These are phyloP conservation scores for Gari tellinella DNA, from an alignment of 2,888 invertebrate species.

Conservation along the genomic window DNA sequence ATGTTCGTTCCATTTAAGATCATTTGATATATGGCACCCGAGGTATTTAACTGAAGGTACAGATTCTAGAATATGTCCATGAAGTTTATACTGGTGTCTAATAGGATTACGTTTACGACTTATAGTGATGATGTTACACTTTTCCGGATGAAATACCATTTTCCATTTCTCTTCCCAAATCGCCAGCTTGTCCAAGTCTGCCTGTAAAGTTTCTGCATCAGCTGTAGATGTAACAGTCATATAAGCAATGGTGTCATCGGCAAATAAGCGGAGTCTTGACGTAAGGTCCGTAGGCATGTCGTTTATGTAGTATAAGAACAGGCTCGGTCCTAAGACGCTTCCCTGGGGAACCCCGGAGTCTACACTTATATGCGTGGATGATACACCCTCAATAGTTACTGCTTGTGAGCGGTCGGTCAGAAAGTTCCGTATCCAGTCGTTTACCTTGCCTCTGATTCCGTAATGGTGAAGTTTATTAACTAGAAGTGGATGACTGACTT, in stretches of 20 bases:
- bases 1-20: too few relatives aligned
- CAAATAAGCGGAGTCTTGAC: neutral
- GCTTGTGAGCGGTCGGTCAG: too few relatives aligned
- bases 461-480: neutral
- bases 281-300: constrained; percentile 11
- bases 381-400: too few relatives aligned
- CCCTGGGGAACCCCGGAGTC: constrained; percentile 13
- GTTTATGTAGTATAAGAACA: constrained; percentile 21
- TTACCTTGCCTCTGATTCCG: neutral
- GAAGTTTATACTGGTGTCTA: neutral
- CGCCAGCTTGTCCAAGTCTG: constrained; percentile 20
- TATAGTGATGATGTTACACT: neutral
- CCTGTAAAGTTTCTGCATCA: constrained; percentile 21
- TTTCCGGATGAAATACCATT: constrained; percentile 3
- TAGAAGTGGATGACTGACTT: neutral
- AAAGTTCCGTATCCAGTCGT: neutral
- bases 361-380: constrained; percentile 7
- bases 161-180: constrained; percentile 1
- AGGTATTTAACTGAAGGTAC: neutral
- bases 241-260: constrained; percentile 33
- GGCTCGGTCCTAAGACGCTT: too few relatives aligned
- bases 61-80: constrained; percentile 4
- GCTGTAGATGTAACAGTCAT: constrained; percentile 16
- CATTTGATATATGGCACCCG: too few relatives aligned
- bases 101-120: neutral